Percentiles rank a stretch among this genome's conserved stretches.
These are phyloP conservation scores for Lycia hirtaria DNA, from an alignment of 2,888 invertebrate genomes.

Conservation along the genomic window DNA sequence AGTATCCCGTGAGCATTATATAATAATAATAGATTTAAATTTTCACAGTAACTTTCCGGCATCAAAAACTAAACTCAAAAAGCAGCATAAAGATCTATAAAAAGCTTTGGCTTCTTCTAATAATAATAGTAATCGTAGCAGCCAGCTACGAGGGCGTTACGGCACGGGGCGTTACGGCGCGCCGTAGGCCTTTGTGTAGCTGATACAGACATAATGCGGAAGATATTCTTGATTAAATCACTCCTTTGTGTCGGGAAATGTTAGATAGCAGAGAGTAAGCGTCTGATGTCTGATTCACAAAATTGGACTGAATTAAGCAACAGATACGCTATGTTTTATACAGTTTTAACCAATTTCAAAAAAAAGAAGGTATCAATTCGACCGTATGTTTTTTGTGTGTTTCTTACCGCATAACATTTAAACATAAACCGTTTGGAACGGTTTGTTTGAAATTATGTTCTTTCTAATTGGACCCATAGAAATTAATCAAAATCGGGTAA, in stretches of 20 bases:
- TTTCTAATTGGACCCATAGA: too few relatives aligned
- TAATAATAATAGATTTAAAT: too few relatives aligned
- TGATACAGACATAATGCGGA: slow-evolving; percentile 31
- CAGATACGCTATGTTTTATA: background rate
- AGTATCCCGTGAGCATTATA: too few relatives aligned
- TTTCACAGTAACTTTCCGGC: too few relatives aligned
- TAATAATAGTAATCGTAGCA: slow-evolving; percentile 33
- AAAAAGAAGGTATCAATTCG: too few relatives aligned
- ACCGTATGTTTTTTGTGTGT: too few relatives aligned
- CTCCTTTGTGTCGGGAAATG: slow-evolving; percentile 29
- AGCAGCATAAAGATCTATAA: slow-evolving; percentile 9
- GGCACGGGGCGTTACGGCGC: slow-evolving; percentile 16
- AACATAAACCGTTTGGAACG: too few relatives aligned
- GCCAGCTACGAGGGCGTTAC: slow-evolving; percentile 26
- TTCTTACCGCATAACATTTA: too few relatives aligned
- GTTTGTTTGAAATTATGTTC: too few relatives aligned
- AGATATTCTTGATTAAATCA: slow-evolving; percentile 38
- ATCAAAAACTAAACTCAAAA: too few relatives aligned
- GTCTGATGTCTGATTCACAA: slow-evolving; percentile 11
- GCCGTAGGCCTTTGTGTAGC: slow-evolving; percentile 34
- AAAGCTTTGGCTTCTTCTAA: slow-evolving; percentile 31
- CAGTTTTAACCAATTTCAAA: too few relatives aligned
- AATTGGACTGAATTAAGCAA: slow-evolving; percentile 7
- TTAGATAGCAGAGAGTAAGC: slow-evolving; percentile 19
- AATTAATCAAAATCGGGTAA: too few relatives aligned